phyloP scores from a whole-genome alignment of 2,888 invertebrate genomes.

The Petrophora chlorosata region DNA sequence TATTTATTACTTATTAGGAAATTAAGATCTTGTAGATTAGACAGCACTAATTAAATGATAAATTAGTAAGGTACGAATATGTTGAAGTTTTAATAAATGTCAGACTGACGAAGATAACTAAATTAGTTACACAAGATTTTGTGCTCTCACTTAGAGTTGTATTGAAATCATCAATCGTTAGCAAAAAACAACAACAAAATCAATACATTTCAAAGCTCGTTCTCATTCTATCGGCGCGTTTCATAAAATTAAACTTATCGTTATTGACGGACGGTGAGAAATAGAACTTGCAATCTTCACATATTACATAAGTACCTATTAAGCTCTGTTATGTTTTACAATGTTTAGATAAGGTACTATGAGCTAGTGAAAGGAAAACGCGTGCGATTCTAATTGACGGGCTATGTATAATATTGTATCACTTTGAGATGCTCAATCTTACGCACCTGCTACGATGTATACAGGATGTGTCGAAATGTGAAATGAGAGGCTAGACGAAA shows the following conservation, averaged over 20 bases:
- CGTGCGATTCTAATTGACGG: slow-evolving; percentile 57
- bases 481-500: slow-evolving; percentile 9
- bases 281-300: slow-evolving; percentile 31
- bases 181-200: slow-evolving; percentile 17
- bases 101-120: neutral
- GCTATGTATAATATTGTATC: slow-evolving; percentile 52
- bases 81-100: neutral
- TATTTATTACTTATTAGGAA: neutral
- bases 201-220: slow-evolving; percentile 16
- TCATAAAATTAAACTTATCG: slow-evolving; percentile 41
- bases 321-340: slow-evolving; percentile 17
- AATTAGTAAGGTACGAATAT: slow-evolving; percentile 1
- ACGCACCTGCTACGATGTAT: slow-evolving; percentile 42
- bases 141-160: slow-evolving; percentile 15
- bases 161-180: slow-evolving; percentile 22
- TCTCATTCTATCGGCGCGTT: slow-evolving; percentile 25
- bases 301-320: slow-evolving; percentile 31
- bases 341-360: slow-evolving; percentile 15
- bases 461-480: slow-evolving; percentile 32
- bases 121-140: slow-evolving; percentile 14
- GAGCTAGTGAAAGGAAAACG: slow-evolving; percentile 65
- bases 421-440: slow-evolving; percentile 60
- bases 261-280: slow-evolving; percentile 48
- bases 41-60: slow-evolving; percentile 2
- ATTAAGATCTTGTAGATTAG: slow-evolving; percentile 1